Evolutionary conservation across 2,888 invertebrate genomes (phyloP).

Genomic region (Agrotis puta): DNA sequence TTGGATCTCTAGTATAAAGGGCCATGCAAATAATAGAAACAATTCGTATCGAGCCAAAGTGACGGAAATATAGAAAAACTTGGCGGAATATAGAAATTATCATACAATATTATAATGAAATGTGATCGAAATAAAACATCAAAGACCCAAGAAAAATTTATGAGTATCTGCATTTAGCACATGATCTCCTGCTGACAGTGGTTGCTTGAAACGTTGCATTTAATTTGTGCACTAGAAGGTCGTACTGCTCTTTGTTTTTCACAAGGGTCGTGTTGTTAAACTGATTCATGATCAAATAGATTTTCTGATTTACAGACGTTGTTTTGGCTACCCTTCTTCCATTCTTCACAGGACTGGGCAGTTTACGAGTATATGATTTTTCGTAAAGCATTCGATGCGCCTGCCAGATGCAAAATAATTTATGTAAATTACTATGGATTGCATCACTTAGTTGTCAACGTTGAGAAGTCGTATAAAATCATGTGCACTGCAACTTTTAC

Average conservation of each 20-base stretch:
- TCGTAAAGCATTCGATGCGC: constrained; percentile 54
- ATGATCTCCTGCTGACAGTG: constrained; percentile 40
- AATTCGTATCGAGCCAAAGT: not conserved
- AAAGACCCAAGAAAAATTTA: constrained; percentile 38
- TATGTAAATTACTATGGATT: constrained; percentile 46
- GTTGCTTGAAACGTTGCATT: constrained; percentile 71
- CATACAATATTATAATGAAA: not conserved
- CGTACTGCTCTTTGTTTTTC: constrained; percentile 68
- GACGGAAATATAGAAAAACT: not conserved
- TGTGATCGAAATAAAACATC: constrained; percentile 38
- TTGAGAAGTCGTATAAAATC: not conserved
- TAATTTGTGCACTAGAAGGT: constrained; percentile 71
- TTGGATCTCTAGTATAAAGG: not conserved
- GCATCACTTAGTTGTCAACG: not conserved
- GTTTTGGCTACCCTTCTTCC: not conserved
- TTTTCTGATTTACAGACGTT: constrained; percentile 73
- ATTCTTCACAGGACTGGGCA: constrained; percentile 16
- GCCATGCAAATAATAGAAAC: not conserved
- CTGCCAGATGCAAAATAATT: constrained; percentile 70
- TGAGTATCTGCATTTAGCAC: constrained; percentile 67
- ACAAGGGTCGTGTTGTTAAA: constrained; percentile 71
- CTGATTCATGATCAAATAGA: constrained; percentile 73
- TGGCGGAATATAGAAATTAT: not conserved
- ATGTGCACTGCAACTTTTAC: constrained; percentile 14
- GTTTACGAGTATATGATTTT: constrained; percentile 20